Conservation (phyloP, 2,113 vertebrate species). For the Platichthys stellatus region DNA sequence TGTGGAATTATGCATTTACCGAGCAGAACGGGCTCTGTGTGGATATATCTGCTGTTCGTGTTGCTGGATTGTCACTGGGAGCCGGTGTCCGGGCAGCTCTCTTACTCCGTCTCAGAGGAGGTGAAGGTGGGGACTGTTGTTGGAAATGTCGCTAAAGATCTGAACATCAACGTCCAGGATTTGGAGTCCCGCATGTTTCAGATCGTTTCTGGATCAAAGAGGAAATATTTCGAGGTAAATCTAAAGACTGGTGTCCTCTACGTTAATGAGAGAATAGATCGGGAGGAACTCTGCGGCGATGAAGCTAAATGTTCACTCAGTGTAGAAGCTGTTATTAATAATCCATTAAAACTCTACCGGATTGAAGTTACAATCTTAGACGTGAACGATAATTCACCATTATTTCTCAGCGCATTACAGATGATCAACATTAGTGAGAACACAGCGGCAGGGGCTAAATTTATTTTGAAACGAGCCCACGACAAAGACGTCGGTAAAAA, state of each 20-base stretch:
- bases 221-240: conserved; percentile 74
- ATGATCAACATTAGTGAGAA: conserved; percentile 16
- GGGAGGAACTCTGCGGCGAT: conserved; percentile 61
- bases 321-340: conserved; percentile 69
- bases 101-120: conserved; percentile 77
- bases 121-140: conserved; percentile 68
- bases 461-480: no score
- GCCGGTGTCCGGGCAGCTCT: conserved; percentile 62
- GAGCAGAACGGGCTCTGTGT: conserved; percentile 1
- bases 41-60: no score
- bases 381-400: conserved; percentile 65
- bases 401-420: conserved; percentile 29
- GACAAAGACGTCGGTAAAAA: conserved; percentile 65
- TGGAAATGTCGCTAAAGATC: conserved; percentile 75
- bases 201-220: conserved; percentile 65
- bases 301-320: conserved; percentile 46
- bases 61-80: conserved; percentile 54
- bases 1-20: not conserved
- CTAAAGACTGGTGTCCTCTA: conserved; percentile 71
- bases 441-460: conserved; percentile 43
- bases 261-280: conserved; percentile 69
- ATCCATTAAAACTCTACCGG: conserved; percentile 67
- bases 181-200: conserved; percentile 70
- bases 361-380: conserved; percentile 71
- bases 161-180: conserved; percentile 63